Conservation (phyloP, 2,113 vertebrate species). For the Ophthalmolycus amberensis region DNA sequence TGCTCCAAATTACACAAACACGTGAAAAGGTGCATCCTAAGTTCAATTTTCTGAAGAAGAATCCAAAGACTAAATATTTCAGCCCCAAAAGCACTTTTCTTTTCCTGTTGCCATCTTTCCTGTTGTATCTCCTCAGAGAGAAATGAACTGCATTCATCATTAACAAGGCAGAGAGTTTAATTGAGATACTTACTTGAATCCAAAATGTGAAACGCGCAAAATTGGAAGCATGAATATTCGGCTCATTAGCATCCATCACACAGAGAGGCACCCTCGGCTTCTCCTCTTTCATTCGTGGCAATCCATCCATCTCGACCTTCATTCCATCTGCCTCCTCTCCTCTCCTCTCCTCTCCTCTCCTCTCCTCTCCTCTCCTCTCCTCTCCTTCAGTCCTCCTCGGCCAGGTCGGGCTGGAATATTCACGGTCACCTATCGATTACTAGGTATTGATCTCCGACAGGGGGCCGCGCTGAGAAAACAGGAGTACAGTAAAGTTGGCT, state of each 20-base stretch:
- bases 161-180: not conserved
- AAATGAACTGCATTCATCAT: not conserved
- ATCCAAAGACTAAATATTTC: not conserved
- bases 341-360: constrained; percentile 41
- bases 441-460: constrained; percentile 76
- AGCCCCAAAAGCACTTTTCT: not conserved
- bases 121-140: not conserved
- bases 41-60: not conserved
- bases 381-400: constrained; percentile 50
- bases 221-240: constrained; percentile 35
- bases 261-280: constrained; percentile 48
- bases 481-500: constrained; percentile 45
- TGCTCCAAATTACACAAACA: constrained; percentile 9
- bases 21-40: not conserved
- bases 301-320: constrained; percentile 63
- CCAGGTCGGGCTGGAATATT: constrained; percentile 76
- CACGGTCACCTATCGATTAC: constrained; percentile 82
- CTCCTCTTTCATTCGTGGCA: constrained; percentile 50
- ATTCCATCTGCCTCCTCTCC: constrained; percentile 67
- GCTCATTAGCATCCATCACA: constrained; percentile 70
- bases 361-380: constrained; percentile 48
- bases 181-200: constrained; percentile 56
- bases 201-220: constrained; percentile 18
- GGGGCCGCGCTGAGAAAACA: constrained; percentile 59
- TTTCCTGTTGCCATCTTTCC: not conserved